Conservation (phyloP, 2,888 invertebrate genomes). For the Anthrax anthrax region DNA sequence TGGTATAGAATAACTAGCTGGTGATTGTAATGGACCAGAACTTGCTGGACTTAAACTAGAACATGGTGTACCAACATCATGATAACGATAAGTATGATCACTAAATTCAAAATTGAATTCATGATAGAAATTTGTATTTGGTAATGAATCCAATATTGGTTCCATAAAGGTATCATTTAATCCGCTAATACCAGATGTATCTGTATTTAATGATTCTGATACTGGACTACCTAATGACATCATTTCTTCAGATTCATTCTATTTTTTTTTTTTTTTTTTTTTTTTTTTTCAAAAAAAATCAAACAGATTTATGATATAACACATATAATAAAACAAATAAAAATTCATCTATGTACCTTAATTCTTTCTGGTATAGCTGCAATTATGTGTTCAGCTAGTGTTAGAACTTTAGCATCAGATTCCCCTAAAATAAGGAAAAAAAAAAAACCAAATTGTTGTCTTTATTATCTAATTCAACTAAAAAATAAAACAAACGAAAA, state of each 20-base stretch:
- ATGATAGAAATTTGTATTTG: conserved; percentile 47
- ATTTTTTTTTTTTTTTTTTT: too few species aligned
- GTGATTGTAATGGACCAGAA: conserved; percentile 62
- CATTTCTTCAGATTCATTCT: conserved; percentile 67
- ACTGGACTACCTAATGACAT: conserved; percentile 44
- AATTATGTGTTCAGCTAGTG: conserved; percentile 93
- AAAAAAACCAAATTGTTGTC: neutral
- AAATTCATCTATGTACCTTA: conserved; percentile 46
- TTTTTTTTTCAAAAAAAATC: too few species aligned
- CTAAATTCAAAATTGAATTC: conserved; percentile 73
- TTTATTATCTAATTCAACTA: too few species aligned
- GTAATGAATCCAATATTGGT: conserved; percentile 51
- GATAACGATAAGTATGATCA: conserved; percentile 66
- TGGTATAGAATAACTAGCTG: conserved; percentile 53
- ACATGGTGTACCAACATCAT: conserved; percentile 66
- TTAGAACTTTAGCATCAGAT: conserved; percentile 81
- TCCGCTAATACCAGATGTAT: conserved; percentile 27
- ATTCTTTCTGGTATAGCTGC: conserved; percentile 96
- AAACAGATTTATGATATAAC: too few species aligned
- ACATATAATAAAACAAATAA: neutral
- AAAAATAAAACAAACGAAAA: too few species aligned
- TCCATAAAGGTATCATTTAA: conserved; percentile 59
- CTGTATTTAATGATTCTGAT: conserved; percentile 34
- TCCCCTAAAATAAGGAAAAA: conserved; percentile 52
- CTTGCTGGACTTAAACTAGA: conserved; percentile 73